Base-by-base conservation (phyloP, 1,140 invertebrate genomes). In the Aradophagus sp. region DNA sequence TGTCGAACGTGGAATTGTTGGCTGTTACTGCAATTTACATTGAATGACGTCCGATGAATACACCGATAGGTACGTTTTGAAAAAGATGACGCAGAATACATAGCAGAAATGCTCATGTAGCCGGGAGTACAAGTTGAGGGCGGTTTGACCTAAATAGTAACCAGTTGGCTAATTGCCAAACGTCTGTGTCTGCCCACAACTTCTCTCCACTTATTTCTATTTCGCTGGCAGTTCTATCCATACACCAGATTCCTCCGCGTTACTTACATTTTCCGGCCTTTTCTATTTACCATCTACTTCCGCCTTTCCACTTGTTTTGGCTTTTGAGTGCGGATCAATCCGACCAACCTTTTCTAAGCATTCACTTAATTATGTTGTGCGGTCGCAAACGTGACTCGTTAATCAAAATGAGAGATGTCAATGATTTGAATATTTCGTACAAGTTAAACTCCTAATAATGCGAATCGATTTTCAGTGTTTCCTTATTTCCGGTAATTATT, bases 91-190 rank as follows among this genome's bases (percentile, higher is more conserved):
- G 44, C 17, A 55, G 55, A 69, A 62, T 56, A 45, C 48, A 70
- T 39, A 48, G 52, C 66, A 61, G 48, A 69, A 69, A 69, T 58
- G 55, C 55, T 48, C 48, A 39, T 23, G 36, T 47, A 62, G 41
- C 42, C 16, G 16, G 11, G 17, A 35, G 48, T 34, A 16, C 44
- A 34, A 63, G 44, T 32, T 31, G 53, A 44, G 27, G 61, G 52
- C 62, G 73, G 66, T 69, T 79, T 80, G 78, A 82, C 80, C 81
- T 59, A 80, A 81, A 83, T 83, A 72, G 55, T 47, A 69, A 56
- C 36, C 74, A 61, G 63, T 78, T 84, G 80, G 82, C 74, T 36
- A 17, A 2, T 16, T 31, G 80, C 81, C 82, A 84, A 69, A 73
- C 69, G 56, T 65, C 71, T 75, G 47, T 78, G 75, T 81, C 73